Base-by-base conservation (phyloP, 2,113 vertebrate species). In the Arothron firmamentum region DNA sequence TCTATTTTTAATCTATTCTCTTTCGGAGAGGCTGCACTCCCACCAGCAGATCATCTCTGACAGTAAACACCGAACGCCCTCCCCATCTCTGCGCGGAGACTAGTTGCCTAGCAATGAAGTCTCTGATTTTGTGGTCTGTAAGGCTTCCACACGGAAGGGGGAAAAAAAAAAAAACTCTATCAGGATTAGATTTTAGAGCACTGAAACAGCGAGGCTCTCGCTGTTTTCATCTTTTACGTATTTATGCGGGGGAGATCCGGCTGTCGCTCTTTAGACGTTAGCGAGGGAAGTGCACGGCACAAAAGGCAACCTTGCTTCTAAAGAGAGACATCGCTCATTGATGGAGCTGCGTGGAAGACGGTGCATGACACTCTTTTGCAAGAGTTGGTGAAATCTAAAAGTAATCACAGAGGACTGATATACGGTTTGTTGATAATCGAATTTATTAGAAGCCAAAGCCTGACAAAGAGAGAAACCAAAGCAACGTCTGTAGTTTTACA, bases 31-130 rank as follows among this genome's bases (percentile, higher is more conserved):
- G 70, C 79, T 72, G 72, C 78, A 80, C 85, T 85, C 85, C 79
- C 74, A 85, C 85, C 18, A 80, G 80, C 85, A 79, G 74, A 63
- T 74, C 63, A 80, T 83, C 73, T 79, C 79, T 78, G 73, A 81
- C 80, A 73, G 78, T 79, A 77, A 86, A 85, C 80, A 82, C 69
- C 28, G 79, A 83, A 73, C 67, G 46, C 80, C 76, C 84, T 77
- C 75, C 81, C 78, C 74, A 60, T 84, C 78, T 75, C 76, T 79
- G 82, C 84, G 79, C 84, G 71, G 84, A 85, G 80, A 88, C 87
- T 90, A 88, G 90, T 92, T 92, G 90, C 91, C 90, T 91, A 91
- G 90, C 91, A 91, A 92, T 91, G 87, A 88, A 87, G 87, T 89
- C 79, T 80, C 76, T 83, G 85, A 85, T 90, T 90, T 88, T 87